A percentile compares a stretch with the other conserved stretches of the same genome.
These are phyloP conservation scores for Hydractinia echinata DNA, from an alignment of 30 jellyfish, hydroid and myxozoan species.

Conservation along the genomic window DNA sequence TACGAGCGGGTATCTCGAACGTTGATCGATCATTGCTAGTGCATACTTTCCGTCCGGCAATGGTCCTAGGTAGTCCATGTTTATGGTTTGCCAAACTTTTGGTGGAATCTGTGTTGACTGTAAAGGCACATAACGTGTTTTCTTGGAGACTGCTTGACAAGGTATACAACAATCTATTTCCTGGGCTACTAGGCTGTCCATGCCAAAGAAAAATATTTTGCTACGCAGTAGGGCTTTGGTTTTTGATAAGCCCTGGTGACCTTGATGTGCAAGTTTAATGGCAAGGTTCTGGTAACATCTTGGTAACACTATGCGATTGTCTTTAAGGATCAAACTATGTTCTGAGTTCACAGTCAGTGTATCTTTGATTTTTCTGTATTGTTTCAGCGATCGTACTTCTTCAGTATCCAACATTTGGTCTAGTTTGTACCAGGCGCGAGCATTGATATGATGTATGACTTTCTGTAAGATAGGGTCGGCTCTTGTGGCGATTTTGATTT, in stretches of 20 bases:
- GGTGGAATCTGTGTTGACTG: conserved; percentile 30
- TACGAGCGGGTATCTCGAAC: too few relatives aligned
- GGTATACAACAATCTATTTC: conserved; percentile 19
- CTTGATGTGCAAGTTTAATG: conserved; percentile 33
- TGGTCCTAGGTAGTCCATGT: conserved; percentile 59
- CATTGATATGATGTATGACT: neutral
- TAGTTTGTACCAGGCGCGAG: too few relatives aligned
- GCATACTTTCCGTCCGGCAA: conserved; percentile 32
- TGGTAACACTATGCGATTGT: too few relatives aligned
- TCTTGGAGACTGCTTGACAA: conserved; percentile 53
- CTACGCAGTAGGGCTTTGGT: conserved; percentile 36
- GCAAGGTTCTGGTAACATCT: neutral
- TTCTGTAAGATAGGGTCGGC: neutral
- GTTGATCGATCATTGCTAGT: too few relatives aligned
- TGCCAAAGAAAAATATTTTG: conserved; percentile 38
- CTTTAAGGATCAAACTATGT: too few relatives aligned
- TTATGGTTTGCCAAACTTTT: conserved; percentile 46
- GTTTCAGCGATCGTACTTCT: too few relatives aligned
- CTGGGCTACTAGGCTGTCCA: conserved; percentile 23
- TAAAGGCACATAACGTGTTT: neutral
- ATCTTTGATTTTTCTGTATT: too few relatives aligned
- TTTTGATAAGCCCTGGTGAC: conserved; percentile 50
- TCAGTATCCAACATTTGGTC: too few relatives aligned
- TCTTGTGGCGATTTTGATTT: too few relatives aligned
- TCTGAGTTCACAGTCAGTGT: too few relatives aligned